Evolutionary conservation across 1,140 invertebrate genomes (phyloP), one percentile per base, ranked within the genome.

Genomic region (Dysdera silvatica): DNA sequence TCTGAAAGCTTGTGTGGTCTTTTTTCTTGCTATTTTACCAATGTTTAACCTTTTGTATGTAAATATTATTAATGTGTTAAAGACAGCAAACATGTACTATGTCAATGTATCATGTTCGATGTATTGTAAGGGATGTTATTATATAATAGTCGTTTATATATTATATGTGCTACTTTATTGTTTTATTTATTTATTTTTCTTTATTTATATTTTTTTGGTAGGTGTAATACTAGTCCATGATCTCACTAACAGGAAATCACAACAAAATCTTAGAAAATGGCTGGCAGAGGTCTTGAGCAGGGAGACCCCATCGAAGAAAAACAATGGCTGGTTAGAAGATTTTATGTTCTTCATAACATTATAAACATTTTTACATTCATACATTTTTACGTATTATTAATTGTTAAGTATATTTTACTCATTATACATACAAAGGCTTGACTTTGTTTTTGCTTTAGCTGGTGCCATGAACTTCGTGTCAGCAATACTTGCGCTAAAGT

Each of bases 221-320:
- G 87, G 87, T 65, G 89, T 95, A 49, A 91, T 96, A 70, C 79
- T 98, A 47, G 92, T 97, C 12, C 93, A 98, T 79, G 95, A 98
- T 79, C 81, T 97, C 68, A 94, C 90, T 24, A 98, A 98, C 75
- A 82, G 89, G 69, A 98, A 98, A 76, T 95, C 92, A 52, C 89
- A 97, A 75, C 83, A 90, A 64, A 95, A 97, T 80, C 78, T 98
- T 47, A 83, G 87, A 65, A 88, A 91, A 77, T 98, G 94, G 95
- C 75, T 98, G 3, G 83, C 85, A 58, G 94, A 98, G 80, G 86
- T 96, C 45, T 78, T 95, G 10, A 59, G 20, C 32, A 86, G 84
- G 77, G 89, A 91, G 57, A 80, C 74, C 33, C 82, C 77, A 47
- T 57, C 54, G 0, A 75, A 79, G 75, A 60, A 74, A 60, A 63